Base-by-base conservation (phyloP, 2,888 invertebrate species). In the Hartigia nigra region DNA sequence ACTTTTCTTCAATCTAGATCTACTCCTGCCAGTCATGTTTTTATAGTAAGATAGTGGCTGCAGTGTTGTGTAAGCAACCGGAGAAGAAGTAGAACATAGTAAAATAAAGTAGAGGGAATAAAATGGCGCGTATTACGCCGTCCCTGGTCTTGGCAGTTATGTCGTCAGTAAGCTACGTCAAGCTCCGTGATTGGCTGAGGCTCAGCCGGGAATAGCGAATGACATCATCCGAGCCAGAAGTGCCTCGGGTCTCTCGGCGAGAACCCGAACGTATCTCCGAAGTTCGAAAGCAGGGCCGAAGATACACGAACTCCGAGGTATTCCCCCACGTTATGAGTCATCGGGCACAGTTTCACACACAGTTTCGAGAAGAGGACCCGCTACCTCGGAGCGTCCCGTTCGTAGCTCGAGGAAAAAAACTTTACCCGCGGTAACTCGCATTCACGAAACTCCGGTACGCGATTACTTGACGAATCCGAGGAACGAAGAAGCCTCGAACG, bases 291-390 rank as follows among this genome's bases (percentile, higher is more conserved):
- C 70, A 39, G n/a, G 12, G 35, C 76, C 79, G 82, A 81, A 81
- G 83, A 80, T 83, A 82, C 81, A 82, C 83, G 87, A 82, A 82
- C 81, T 11, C 79, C 77, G 82, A 87, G 91, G 90, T 90, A 90
- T 91, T 91, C 90, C 91, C 91, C 89, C 89, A 86, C 88, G 87
- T 83, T 84, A 90, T 90, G 91, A 91, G 86, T 90, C 91, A 91
- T 90, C 89, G 85, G 83, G 84, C 86, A 83, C 87, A 89, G 90
- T 88, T 89, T 90, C 85, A 81, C 81, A 78, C 75, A 76, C 31
- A 86, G 88, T 85, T 87, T 87, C 85, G 84, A 87, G 82, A 82
- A 82, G 80, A 75, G 36, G 77, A 75, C 77, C 76, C 80, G 78
- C 37, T 76, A 14, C 74, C 72, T 76, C 5, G 39, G 74, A 31